Evolutionary conservation across 2,888 invertebrate species (phyloP).

Genomic region (Ethmia dodecea): DNA sequence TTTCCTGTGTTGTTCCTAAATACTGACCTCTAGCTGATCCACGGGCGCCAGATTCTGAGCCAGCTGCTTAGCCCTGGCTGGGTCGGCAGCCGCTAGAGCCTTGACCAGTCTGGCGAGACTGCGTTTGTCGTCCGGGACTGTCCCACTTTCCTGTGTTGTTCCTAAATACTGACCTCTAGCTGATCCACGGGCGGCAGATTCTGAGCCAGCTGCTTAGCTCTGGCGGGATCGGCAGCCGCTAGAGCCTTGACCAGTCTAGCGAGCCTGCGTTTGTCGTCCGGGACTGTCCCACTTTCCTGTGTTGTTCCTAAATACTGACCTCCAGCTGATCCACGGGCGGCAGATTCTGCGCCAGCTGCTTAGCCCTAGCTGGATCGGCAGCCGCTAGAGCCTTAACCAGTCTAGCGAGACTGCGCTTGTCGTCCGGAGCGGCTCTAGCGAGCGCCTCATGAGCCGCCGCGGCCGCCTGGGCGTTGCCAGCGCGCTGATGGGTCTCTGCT

Average conservation of each 20-base stretch:
- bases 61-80: slow-evolving; percentile 84
- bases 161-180: slow-evolving; percentile 44
- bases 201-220: slow-evolving; percentile 82
- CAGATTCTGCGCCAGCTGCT: slow-evolving; percentile 68
- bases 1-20: too few species aligned
- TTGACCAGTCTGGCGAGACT: slow-evolving; percentile 93
- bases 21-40: slow-evolving; percentile 43
- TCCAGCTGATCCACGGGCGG: slow-evolving; percentile 51
- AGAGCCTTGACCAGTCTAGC: slow-evolving; percentile 96
- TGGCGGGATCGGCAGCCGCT: slow-evolving; percentile 85
- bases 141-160: too few species aligned
- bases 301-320: too few species aligned
- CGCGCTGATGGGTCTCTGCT: slow-evolving; percentile 88
- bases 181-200: slow-evolving; percentile 49
- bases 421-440: slow-evolving; percentile 84
- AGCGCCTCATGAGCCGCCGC: slow-evolving; percentile 85
- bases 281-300: too few species aligned
- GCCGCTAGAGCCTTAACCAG: slow-evolving; percentile 93
- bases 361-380: slow-evolving; percentile 88
- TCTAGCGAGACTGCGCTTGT: slow-evolving; percentile 89
- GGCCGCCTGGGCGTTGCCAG: slow-evolving; percentile 85
- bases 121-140: slow-evolving; percentile 86
- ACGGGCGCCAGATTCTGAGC: slow-evolving; percentile 50
- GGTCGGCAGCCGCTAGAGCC: slow-evolving; percentile 90
- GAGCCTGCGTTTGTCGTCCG: slow-evolving; percentile 86